Evolutionary conservation across 2,113 vertebrate species (phyloP), one percentile per base, ranked within the genome.

Genomic region (Alouatta palliata): DNA sequence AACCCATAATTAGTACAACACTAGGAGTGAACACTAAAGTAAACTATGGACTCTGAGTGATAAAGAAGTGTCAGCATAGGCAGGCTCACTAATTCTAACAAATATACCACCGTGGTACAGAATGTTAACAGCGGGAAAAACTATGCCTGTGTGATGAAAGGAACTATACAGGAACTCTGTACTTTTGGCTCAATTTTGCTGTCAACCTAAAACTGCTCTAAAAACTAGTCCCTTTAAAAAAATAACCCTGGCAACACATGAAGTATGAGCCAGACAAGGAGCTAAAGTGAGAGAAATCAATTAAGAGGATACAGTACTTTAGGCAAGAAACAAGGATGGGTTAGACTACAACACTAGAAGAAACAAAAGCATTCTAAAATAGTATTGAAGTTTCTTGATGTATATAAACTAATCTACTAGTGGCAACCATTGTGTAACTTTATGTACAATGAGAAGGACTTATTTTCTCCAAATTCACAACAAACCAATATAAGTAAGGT

Each of bases 391-490:
- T 54, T 91, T 58, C 45, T 68, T 16, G 9, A 86, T 54, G 16
- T 19, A 64, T 35, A 66, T 20, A 84, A 82, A 12, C 66, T 85
- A 66, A 89, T 73, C 70, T 71, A 75, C 13, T 49, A 91, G 12
- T 94, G 8, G 73, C 2, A 71, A 47, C 43, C n/a, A 87, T 0
- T 71, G 32, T 19, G 73, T 20, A 75, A 61, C 30, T 86, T 92
- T 66, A 68, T 76, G 27, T 7, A 91, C 16, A 43, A 43, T 32
- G 10, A 75, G 25, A 49, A 70, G 25, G 3, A 66, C 8, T 13
- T 37, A 40, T 77, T 81, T 92, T 77, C 35, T 89, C 70, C 75
- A 90, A 92, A 77, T 61, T 92, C 61, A 86, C 8, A 93, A 77
- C n/a, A 77, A n/a, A 77, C 73, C 47, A 93, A 83, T 82, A 37